Base-by-base conservation (phyloP, 2,888 invertebrate species). In the Gonocerus acuteangulatus region DNA sequence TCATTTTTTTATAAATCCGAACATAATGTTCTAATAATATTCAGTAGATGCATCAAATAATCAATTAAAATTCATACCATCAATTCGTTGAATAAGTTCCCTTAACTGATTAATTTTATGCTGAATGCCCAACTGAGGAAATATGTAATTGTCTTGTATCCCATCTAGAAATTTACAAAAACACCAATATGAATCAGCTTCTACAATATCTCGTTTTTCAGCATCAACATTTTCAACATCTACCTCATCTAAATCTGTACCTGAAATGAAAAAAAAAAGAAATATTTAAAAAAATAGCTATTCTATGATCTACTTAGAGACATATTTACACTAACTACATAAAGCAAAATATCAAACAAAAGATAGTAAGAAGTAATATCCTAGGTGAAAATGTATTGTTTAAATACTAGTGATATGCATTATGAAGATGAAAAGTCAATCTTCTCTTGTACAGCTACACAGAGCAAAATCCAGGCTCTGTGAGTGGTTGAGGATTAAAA, bases 181-280 rank as follows among this genome's bases (percentile, higher is more conserved):
- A 75, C 96, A 97, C 97, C 99, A 99, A 80, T 95, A 99, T 36
- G 94, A 92, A 76, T 99, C 99, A 0, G 99, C 96, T 78, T 99
- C 99, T 56, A 99, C 91, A 64, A 89, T 81, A 70, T 90, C 84
- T 62, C 91, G 77, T 71, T 86, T 84, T 56, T 86, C 86, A 70
- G 87, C 82, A 0, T 84, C 77, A 68, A 99, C 78, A 62, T 82
- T 80, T 67, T 86, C 84, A 60, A 99, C 84, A 65, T 90, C 86
- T 71, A 87, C 92, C 72, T 86, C 88, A 74, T 96, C 95, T 68
- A 95, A 81, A 76, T 92, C 89, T 68, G 86, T 84, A 69, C 82
- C 85, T 79, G 70, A n/a, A 67, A 65, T 52, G 42, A 60, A 49
- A 45, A 49, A 39, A 21, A 18, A 62, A 49, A 47, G 1, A 7